Evolutionary conservation across 2,113 vertebrate species (phyloP).

Genomic region (Syngnathus scovelli): DNA sequence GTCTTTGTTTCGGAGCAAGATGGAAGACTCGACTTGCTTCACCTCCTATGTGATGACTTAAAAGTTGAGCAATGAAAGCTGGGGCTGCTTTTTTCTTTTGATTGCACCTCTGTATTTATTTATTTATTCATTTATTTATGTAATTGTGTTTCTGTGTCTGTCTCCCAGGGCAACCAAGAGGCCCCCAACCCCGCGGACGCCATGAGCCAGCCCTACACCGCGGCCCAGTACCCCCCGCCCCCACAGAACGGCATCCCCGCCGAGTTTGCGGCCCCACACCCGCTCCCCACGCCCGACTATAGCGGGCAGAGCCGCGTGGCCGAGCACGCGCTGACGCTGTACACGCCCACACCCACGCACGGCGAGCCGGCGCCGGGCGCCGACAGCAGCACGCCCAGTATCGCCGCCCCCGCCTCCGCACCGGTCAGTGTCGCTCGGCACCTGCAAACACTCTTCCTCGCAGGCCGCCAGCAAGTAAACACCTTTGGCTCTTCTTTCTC

Average conservation of each 20-base stretch:
- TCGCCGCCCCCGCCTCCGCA: conserved; percentile 79
- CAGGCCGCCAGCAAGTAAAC: conserved; percentile 63
- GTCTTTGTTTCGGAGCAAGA: background rate
- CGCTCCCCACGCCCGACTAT: conserved; percentile 85
- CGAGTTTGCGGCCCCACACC: conserved; percentile 80
- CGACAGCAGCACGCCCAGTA: conserved; percentile 81
- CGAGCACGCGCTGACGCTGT: conserved; percentile 88
- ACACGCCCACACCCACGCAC: conserved; percentile 89
- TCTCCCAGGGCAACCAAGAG: conserved; percentile 88
- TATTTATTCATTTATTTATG: background rate
- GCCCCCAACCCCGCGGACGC: conserved; percentile 86
- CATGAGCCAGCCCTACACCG: conserved; percentile 92
- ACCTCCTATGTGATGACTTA: no score
- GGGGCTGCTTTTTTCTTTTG: no score
- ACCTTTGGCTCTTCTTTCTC: conserved; percentile 8
- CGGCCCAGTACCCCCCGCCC: conserved; percentile 84
- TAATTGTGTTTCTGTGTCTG: background rate
- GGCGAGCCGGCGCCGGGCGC: conserved; percentile 78
- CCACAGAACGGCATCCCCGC: conserved; percentile 87
- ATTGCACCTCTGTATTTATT: no score
- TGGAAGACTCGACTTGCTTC: background rate
- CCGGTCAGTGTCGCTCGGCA: conserved; percentile 78
- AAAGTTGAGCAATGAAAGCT: no score
- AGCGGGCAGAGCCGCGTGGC: conserved; percentile 85
- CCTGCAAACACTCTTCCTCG: conserved; percentile 58